Percentiles rank a stretch among this genome's conserved stretches.
Evolutionary conservation across 1,140 invertebrate species (phyloP).

Genomic region (Achatina immaculata): DNA sequence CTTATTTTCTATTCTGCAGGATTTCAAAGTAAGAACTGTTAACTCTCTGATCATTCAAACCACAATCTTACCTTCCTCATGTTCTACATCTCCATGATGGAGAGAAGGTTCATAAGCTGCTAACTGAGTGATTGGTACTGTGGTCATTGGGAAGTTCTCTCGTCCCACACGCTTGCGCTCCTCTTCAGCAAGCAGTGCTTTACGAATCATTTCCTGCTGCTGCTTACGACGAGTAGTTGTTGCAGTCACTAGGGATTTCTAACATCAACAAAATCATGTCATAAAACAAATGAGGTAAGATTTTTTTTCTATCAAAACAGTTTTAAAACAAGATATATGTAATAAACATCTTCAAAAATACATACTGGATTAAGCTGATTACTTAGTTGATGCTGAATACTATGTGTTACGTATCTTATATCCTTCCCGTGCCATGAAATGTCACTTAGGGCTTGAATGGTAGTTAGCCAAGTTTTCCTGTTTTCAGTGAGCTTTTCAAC

Average conservation of each 20-base stretch:
- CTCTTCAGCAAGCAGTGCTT: constrained; percentile 93
- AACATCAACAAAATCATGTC: constrained; percentile 41
- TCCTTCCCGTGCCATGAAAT: too few species aligned
- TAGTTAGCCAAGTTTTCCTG: too few species aligned
- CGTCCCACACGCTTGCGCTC: constrained; percentile 93
- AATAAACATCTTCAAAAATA: too few species aligned
- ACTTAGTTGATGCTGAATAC: too few species aligned
- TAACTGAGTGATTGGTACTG: constrained; percentile 88
- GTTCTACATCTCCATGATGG: constrained; percentile 76
- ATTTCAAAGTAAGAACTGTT: background rate
- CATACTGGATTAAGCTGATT: too few species aligned
- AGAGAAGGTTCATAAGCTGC: constrained; percentile 96
- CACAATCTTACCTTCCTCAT: constrained; percentile 68
- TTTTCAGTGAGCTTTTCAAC: too few species aligned
- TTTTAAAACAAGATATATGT: too few species aligned
- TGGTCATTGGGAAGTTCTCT: constrained; percentile 95
- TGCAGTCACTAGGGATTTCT: constrained; percentile 95
- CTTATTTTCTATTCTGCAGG: background rate
- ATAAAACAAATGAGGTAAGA: background rate
- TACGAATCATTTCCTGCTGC: constrained; percentile 96
- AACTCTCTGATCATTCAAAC: background rate
- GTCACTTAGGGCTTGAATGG: too few species aligned
- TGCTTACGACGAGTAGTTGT: constrained; percentile 99
- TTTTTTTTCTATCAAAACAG: too few species aligned
- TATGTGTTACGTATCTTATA: too few species aligned